Evolutionary conservation across 2,797 vertebrate species (phyloP).

Genomic region (Manis crassicaudata): DNA sequence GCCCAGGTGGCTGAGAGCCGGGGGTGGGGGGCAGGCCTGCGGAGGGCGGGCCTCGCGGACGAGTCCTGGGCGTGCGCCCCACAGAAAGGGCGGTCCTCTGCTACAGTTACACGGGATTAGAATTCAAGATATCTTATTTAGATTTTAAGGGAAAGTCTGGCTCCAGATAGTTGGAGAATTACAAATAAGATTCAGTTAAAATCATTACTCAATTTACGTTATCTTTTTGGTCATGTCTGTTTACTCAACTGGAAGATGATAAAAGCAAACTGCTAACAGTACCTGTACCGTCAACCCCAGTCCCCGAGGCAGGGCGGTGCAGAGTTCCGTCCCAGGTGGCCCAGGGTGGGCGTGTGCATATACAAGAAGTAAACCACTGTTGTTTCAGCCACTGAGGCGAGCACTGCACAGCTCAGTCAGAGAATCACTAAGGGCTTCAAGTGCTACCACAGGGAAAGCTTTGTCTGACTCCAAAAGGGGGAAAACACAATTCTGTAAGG

Average conservation of each 20-base stretch:
- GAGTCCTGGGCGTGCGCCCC: not conserved
- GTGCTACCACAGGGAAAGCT: not conserved
- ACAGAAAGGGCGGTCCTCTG: not conserved
- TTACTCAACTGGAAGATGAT: not conserved
- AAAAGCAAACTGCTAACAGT: not conserved
- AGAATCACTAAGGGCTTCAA: not conserved
- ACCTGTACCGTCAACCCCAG: not conserved
- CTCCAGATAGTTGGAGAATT: not conserved
- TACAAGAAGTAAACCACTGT: not conserved
- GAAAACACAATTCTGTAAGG: not conserved
- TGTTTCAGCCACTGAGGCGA: not conserved
- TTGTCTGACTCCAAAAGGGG: not conserved
- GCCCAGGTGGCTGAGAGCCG: not conserved
- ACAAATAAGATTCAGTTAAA: not conserved
- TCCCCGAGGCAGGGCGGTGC: not conserved
- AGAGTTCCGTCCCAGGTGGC: not conserved
- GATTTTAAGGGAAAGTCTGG: not conserved
- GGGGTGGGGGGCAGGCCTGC: not conserved
- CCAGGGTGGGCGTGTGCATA: not conserved
- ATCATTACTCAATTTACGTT: not conserved
- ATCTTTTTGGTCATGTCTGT: not conserved
- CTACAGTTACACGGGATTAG: not conserved
- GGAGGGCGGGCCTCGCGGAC: not conserved
- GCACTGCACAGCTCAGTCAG: no score
- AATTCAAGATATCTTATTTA: not conserved